Evolutionary conservation across 1,140 invertebrate genomes (phyloP), one percentile per base, ranked within the genome.

Genomic region (Hydropsyche tenuis): DNA sequence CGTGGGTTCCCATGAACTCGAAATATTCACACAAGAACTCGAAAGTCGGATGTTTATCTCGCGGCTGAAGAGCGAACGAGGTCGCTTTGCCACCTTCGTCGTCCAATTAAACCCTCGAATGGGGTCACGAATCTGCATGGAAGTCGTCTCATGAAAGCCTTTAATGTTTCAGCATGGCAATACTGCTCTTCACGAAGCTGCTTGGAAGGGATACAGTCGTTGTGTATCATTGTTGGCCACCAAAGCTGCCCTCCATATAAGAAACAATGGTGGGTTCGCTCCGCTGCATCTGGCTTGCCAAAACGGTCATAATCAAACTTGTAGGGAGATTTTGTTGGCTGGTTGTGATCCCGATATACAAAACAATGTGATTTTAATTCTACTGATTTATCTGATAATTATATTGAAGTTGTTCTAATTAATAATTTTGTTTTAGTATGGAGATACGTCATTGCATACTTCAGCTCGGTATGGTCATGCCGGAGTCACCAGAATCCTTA

Each of bases 291-390:
- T 98, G 63, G 93, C 94, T 53, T 96, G 95, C 79, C 96, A 98
- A 87, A 97, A 96, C 81, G 96, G 96, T 0, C 96, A 98, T 83
- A 98, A 98, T 85, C 95, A 99, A 86, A 94, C 93, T 74, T 95
- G 94, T 75, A 83, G 96, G 48, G 94, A 96, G 80, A 85, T 98
- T 2, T 86, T 98, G 0, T 87, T 96, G 72, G 91, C 93, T 22
- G 94, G 94, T 0, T 94, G 93, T 56, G 91, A 93, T 82, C 91
- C 96, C 0, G 93, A 97, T 82, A 83, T 94, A 22, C 94, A 95
- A 83, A 98, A 98, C 80, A 96, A 96, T 86, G 94, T 96, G 80
- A 87, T 86, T n/a, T 53, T 37, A 6, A 30, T 56, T 62, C 20
- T 72, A 46, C 16, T 11, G 18, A 48, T 9, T 20, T 62, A 4